phyloP scores from a whole-genome alignment of 53 echinoderm and acorn worm species.

The Antedon mediterranea region DNA sequence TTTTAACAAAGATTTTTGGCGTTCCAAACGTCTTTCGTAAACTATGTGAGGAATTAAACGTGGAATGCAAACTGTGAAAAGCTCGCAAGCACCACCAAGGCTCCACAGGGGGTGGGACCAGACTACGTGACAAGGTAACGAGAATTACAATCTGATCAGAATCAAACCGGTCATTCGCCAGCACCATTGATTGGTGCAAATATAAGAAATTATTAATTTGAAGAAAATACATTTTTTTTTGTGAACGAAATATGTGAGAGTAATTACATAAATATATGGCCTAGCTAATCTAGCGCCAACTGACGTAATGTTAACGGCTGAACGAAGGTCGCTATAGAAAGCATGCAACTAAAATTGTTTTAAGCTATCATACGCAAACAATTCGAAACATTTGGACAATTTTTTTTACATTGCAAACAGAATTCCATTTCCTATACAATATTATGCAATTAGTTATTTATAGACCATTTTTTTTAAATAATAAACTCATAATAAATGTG shows the following conservation, averaged over 20 bases:
- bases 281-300: not conserved
- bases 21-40: conserved; percentile 93
- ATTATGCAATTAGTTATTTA: no score
- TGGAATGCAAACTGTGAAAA: conserved; percentile 59
- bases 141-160: conserved; percentile 78
- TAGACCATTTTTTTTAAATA: no score
- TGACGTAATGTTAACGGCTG: not conserved
- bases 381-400: not conserved
- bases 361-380: not conserved
- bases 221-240: not conserved
- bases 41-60: conserved; percentile 99
- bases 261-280: not conserved
- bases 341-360: not conserved
- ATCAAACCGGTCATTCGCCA: not conserved
- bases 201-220: not conserved
- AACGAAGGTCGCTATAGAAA: not conserved
- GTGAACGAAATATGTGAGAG: not conserved
- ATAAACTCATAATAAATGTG: no score
- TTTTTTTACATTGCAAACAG: not conserved
- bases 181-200: not conserved
- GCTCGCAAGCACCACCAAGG: conserved; percentile 49
- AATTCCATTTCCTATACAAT: no score
- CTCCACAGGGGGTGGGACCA: conserved; percentile 99
- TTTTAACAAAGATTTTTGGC: conserved; percentile 95
- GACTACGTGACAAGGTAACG: conserved; percentile 51